phyloP scores from a whole-genome alignment of 2,888 invertebrate species.

The Augochlorella aurata region DNA sequence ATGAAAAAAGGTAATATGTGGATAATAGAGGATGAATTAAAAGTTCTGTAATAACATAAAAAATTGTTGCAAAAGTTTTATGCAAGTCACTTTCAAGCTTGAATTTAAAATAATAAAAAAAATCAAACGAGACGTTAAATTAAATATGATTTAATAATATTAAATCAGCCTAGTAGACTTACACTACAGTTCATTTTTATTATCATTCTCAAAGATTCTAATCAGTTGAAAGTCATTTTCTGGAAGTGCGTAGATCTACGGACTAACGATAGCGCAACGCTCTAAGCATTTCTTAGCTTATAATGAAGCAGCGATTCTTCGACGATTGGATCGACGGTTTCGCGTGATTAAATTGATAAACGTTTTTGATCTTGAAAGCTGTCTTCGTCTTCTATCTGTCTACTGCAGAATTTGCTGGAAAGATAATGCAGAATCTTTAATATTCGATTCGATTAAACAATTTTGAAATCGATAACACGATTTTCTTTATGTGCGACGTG shows the following conservation, averaged over 20 bases:
- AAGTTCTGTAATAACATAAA: too few species aligned
- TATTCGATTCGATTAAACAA: neutral
- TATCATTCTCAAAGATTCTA: neutral
- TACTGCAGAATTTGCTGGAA: constrained; percentile 37
- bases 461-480: neutral
- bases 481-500: neutral
- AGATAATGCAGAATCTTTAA: neutral
- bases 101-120: too few species aligned
- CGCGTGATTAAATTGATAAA: neutral
- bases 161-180: too few species aligned
- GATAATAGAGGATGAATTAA: too few species aligned
- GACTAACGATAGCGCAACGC: neutral
- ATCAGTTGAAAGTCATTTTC: neutral
- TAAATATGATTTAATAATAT: too few species aligned
- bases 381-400: neutral
- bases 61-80: too few species aligned
- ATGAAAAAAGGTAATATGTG: too few species aligned
- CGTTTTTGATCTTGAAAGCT: neutral
- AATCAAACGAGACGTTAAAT: too few species aligned
- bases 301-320: neutral
- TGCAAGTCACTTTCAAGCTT: too few species aligned
- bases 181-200: neutral
- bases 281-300: neutral
- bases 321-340: neutral
- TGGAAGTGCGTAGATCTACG: neutral